Conservation (phyloP, 2,797 vertebrate species). For the Enoplosus armatus region DNA sequence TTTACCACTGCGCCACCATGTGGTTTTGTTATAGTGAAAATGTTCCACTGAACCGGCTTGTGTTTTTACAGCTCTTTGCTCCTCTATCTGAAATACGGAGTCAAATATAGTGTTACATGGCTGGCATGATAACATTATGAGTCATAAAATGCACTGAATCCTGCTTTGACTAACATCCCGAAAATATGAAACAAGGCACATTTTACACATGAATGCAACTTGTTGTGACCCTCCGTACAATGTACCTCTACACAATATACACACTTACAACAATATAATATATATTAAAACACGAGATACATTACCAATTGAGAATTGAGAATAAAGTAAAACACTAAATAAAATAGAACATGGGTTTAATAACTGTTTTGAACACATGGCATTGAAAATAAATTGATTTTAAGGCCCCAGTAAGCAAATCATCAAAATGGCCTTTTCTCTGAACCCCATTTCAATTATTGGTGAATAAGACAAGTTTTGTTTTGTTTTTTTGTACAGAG, state of each 20-base stretch:
- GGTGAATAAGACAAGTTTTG: constrained; percentile 31
- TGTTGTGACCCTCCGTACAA: background rate
- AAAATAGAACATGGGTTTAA: background rate
- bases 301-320: background rate
- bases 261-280: background rate
- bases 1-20: too few species aligned
- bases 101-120: too few species aligned
- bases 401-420: background rate
- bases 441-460: background rate
- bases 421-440: constrained; percentile 6
- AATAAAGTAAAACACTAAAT: background rate
- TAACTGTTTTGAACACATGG: constrained; percentile 6
- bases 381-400: constrained; percentile 15
- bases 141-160: too few species aligned
- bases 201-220: background rate
- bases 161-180: too few species aligned
- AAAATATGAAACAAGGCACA: background rate
- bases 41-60: too few species aligned
- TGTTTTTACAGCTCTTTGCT: too few species aligned
- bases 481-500: constrained; percentile 15
- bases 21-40: too few species aligned
- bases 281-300: background rate
- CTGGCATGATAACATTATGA: too few species aligned
- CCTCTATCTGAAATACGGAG: too few species aligned
- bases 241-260: accelerated